phyloP scores from a whole-genome alignment of 1,140 invertebrate species.

The Pristionchus pacificus region DNA sequence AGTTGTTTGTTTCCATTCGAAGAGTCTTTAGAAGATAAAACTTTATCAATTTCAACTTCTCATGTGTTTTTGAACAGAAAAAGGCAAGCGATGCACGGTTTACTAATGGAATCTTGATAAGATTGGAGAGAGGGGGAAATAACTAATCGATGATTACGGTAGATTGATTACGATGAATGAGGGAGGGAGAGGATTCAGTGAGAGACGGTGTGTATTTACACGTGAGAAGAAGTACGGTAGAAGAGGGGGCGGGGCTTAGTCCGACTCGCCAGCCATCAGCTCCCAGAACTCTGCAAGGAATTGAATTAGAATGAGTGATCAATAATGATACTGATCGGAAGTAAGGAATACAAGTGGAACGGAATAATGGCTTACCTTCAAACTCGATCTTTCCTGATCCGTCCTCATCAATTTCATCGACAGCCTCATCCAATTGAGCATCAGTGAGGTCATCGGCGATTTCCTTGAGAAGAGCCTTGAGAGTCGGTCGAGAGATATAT shows the following conservation, averaged over 20 bases:
- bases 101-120: too few species aligned
- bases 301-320: slow-evolving; percentile 2
- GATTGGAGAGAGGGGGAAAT: too few species aligned
- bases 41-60: too few species aligned
- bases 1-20: too few species aligned
- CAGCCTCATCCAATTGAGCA: slow-evolving; percentile 50
- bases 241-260: slow-evolving; percentile 31
- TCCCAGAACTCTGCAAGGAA: slow-evolving; percentile 54
- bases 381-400: slow-evolving; percentile 57
- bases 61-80: too few species aligned
- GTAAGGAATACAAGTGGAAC: slow-evolving; percentile 27
- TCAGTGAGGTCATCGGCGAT: slow-evolving; percentile 56
- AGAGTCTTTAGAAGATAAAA: too few species aligned
- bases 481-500: slow-evolving; percentile 56
- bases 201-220: neutral
- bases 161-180: neutral
- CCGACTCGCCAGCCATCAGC: slow-evolving; percentile 56
- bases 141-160: neutral
- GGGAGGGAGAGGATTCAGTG: neutral
- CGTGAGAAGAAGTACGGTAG: neutral
- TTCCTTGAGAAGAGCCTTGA: slow-evolving; percentile 54
- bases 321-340: slow-evolving; percentile 6
- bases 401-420: slow-evolving; percentile 57
- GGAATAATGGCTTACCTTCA: slow-evolving; percentile 34
- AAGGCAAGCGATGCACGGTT: too few species aligned